Base-by-base conservation (phyloP, 2,888 invertebrate species). In the Aphrophora alni region DNA sequence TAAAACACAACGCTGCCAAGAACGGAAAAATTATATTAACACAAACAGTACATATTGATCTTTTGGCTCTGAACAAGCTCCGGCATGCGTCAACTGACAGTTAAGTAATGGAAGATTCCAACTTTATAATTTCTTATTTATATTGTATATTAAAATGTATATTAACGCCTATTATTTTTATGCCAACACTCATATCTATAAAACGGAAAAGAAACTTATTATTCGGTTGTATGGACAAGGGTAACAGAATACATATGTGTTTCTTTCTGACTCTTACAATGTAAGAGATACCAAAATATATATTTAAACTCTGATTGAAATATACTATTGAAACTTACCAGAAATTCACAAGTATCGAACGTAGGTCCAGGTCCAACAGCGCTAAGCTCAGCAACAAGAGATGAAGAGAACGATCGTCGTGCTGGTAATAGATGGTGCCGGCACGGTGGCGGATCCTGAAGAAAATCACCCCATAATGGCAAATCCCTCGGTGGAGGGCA, bases 381-480 rank as follows among this genome's bases (percentile, higher is more conserved):
- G 59, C 84, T 81, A 12, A 85, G 80, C 68, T 85, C 85, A 8
- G 85, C 85, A 12, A 85, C 85, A 10, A 85, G 78, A 2, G 84
- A 85, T 12, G 85, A 85, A 3, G 84, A 84, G 80, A 85, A 85
- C 25, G 84, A 85, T 59, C 84, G 80, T 10, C 85, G 69, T 4
- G 84, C 84, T 21, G 84, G 78, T n/a, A 81, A 38, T 27, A 81
- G 74, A 70, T 81, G 81, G 77, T 81, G 81, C 28, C 81, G 68
- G 59, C 81, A 81, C 38, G 77, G 77, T 2, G 81, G 81, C 5
- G 73, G 71, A 69, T 77, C 77, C 69, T 44, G 77, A 1, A 77
- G 69, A 44, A 71, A 77, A n/a, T 71, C 77, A 2, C 78, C 38
- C 81, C 81, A 81, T 38, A 83, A 80, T 69, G 84, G 83, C 68